A percentile compares a stretch with the other conserved stretches of the same genome.
Conservation (phyloP, 53 echinoderm and acorn worm species). For the Hippasteria phrygiana region DNA sequence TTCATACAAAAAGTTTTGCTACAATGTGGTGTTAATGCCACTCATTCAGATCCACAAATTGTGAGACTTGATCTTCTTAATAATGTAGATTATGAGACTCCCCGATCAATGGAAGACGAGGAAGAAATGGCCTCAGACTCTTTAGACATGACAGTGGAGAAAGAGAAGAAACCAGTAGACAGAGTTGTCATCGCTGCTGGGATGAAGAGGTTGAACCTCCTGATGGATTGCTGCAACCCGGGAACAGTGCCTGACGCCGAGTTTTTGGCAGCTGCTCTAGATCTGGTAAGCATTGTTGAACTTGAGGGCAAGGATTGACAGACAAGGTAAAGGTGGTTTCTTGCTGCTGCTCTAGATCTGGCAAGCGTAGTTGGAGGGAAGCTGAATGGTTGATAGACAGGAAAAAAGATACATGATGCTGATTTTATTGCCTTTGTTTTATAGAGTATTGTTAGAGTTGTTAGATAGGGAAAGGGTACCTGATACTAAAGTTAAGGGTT, state of each 20-base stretch:
- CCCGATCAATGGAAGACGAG: constrained; percentile 87
- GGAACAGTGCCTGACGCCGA: constrained; percentile 95
- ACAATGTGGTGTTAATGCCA: no score
- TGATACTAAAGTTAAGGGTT: no score
- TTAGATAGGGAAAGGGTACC: no score
- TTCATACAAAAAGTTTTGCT: no score
- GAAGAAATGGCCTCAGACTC: constrained; percentile 87
- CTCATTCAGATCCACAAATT: neutral
- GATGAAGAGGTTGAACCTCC: constrained; percentile 91
- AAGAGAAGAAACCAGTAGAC: constrained; percentile 92
- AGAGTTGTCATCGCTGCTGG: constrained; percentile 82
- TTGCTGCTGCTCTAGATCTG: constrained; percentile 94
- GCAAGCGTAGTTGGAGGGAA: constrained; percentile 40
- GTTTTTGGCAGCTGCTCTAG: constrained; percentile 93
- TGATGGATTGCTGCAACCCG: constrained; percentile 94
- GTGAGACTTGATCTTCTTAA: neutral
- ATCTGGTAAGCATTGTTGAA: constrained; percentile 71
- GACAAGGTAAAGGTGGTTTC: no score
- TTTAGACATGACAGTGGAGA: constrained; percentile 79
- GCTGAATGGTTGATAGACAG: no score
- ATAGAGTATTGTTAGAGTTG: no score
- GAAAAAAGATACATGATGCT: no score
- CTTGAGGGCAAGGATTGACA: no score
- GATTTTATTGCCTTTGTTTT: no score
- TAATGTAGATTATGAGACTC: constrained; percentile 84